phyloP scores from a whole-genome alignment of 2,113 vertebrate genomes.

The Cynocephalus volans region DNA sequence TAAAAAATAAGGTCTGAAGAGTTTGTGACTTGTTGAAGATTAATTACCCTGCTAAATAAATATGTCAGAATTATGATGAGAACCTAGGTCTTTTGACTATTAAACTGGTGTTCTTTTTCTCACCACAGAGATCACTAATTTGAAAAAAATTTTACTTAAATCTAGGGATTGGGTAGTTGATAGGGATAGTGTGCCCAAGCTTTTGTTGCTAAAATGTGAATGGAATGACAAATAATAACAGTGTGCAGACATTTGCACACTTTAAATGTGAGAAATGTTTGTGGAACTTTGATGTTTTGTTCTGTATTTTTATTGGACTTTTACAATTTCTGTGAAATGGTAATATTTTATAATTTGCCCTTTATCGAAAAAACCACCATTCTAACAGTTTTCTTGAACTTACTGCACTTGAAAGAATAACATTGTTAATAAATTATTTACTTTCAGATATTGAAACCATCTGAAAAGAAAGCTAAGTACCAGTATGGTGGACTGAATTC shows the following conservation, averaged over 20 bases:
- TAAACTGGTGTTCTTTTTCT: constrained; percentile 17
- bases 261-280: constrained; percentile 38
- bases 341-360: background rate
- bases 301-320: background rate
- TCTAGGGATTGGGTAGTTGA: constrained; percentile 27
- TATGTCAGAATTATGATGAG: background rate
- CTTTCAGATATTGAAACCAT: constrained; percentile 95
- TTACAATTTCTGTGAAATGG: background rate
- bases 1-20: constrained; percentile 13
- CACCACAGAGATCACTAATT: background rate
- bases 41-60: background rate
- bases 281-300: background rate
- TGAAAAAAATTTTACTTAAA: background rate
- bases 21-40: background rate
- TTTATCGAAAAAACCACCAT: constrained; percentile 41
- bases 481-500: constrained; percentile 97
- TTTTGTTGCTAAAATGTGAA: constrained; percentile 36
- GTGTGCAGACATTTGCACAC: background rate
- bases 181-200: background rate
- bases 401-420: constrained; percentile 54
- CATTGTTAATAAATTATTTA: constrained; percentile 71
- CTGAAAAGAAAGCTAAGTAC: constrained; percentile 98
- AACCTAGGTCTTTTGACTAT: background rate
- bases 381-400: constrained; percentile 37
- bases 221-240: background rate